Percentiles rank a stretch among this genome's conserved stretches.
Conservation (phyloP, 2,113 vertebrate species). For the Pyrgilauda ruficollis region DNA sequence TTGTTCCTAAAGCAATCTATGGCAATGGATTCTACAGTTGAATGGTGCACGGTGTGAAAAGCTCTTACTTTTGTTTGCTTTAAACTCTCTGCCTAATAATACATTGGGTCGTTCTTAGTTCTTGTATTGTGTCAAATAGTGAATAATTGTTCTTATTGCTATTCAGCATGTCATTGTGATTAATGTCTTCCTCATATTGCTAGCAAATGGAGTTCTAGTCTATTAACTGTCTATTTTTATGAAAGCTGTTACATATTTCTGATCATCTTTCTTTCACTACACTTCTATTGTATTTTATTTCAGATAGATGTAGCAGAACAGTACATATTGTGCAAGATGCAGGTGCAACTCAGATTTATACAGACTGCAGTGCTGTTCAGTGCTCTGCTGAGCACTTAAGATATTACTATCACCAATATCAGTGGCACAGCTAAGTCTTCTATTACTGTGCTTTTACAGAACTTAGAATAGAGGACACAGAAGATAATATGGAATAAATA, state of each 20-base stretch:
- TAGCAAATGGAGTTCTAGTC: conserved; percentile 40
- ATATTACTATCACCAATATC: neutral
- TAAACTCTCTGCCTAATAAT: conserved; percentile 30
- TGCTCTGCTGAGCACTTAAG: neutral
- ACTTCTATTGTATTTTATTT: neutral
- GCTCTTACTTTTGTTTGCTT: conserved; percentile 9
- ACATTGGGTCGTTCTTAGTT: neutral
- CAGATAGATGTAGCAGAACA: neutral
- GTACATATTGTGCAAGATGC: neutral
- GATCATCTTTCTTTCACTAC: conserved; percentile 7
- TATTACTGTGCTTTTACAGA: neutral
- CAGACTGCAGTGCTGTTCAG: neutral
- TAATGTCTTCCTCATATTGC: conserved; percentile 12
- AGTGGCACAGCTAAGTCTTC: neutral
- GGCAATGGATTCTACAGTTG: neutral
- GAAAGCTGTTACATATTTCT: conserved; percentile 16
- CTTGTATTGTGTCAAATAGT: neutral
- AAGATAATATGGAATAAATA: neutral
- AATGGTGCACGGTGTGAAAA: conserved; percentile 9
- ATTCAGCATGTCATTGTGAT: neutral
- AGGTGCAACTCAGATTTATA: neutral
- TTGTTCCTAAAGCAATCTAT: conserved; percentile 15
- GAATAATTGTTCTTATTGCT: conserved; percentile 44
- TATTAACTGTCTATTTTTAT: conserved; percentile 40
- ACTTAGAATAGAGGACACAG: neutral